Evolutionary conservation across 2,797 vertebrate species (phyloP).

Genomic region (Bradypodion ventrale): DNA sequence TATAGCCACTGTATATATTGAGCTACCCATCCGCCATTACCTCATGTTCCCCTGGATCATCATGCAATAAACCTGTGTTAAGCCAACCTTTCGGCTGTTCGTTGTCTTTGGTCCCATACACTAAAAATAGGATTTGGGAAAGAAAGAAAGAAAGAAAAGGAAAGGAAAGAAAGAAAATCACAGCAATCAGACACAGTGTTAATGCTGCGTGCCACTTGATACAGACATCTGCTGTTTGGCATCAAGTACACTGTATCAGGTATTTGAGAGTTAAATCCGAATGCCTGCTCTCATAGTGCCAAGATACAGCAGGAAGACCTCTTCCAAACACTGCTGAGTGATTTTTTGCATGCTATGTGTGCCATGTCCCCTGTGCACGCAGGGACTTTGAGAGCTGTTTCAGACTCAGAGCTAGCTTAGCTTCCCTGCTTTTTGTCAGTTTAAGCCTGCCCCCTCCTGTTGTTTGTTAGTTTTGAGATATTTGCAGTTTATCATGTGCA

Average conservation of each 20-base stretch:
- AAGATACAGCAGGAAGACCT: constrained; percentile 48
- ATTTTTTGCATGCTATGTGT: constrained; percentile 26
- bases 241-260: constrained; percentile 19
- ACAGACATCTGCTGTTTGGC: not conserved
- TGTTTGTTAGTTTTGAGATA: constrained; percentile 62
- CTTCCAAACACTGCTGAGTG: constrained; percentile 47
- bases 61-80: too few species aligned
- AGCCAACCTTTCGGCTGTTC: too few species aligned
- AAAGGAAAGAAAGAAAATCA: not conserved
- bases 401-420: constrained; percentile 31
- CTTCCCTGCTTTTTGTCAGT: constrained; percentile 57
- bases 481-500: not conserved
- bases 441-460: constrained; percentile 65
- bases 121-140: too few species aligned
- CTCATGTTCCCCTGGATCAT: too few species aligned
- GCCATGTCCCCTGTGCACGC: constrained; percentile 28
- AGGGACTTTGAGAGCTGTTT: constrained; percentile 17
- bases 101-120: too few species aligned
- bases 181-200: not conserved
- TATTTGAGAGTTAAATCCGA: constrained; percentile 49
- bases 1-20: too few species aligned
- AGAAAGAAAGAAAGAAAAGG: not conserved
- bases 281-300: constrained; percentile 39
- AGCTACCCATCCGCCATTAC: too few species aligned
- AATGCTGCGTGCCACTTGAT: constrained; percentile 15